Percentiles rank a stretch among this genome's conserved stretches.
Conservation (phyloP, 2,888 invertebrate genomes). For the Drosophila ezoana region DNA sequence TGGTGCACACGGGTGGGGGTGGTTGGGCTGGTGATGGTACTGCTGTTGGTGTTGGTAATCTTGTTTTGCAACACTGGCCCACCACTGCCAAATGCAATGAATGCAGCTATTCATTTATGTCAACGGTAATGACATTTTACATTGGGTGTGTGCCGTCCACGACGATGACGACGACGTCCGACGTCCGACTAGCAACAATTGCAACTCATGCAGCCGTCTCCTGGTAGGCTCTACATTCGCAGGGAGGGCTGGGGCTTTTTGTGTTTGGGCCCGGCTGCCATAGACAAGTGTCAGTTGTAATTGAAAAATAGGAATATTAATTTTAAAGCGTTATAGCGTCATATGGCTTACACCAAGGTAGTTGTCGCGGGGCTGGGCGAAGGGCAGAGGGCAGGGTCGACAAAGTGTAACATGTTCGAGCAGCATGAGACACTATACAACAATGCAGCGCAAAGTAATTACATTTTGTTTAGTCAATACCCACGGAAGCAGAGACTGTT, state of each 20-base stretch:
- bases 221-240: slow-evolving; percentile 59
- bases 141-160: slow-evolving; percentile 74
- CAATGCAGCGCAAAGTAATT: slow-evolving; percentile 74
- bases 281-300: slow-evolving; percentile 81
- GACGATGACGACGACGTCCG: slow-evolving; percentile 26
- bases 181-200: slow-evolving; percentile 53
- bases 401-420: slow-evolving; percentile 57
- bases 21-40: not conserved
- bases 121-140: slow-evolving; percentile 83
- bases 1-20: not conserved
- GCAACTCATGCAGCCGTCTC: slow-evolving; percentile 53
- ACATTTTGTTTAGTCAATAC: slow-evolving; percentile 38
- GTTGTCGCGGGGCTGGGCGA: not conserved
- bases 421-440: slow-evolving; percentile 56
- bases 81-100: slow-evolving; percentile 82
- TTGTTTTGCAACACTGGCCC: slow-evolving; percentile 31
- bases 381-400: not conserved
- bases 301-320: slow-evolving; percentile 81
- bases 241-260: slow-evolving; percentile 1
- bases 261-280: slow-evolving; percentile 66
- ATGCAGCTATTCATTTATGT: slow-evolving; percentile 84
- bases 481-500: not conserved
- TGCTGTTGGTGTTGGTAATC: slow-evolving; percentile 48
- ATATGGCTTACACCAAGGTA: slow-evolving; percentile 14
- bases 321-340: slow-evolving; percentile 66